Evolutionary conservation across 2,113 vertebrate species (phyloP).

Genomic region (Engystomops pustulosus): DNA sequence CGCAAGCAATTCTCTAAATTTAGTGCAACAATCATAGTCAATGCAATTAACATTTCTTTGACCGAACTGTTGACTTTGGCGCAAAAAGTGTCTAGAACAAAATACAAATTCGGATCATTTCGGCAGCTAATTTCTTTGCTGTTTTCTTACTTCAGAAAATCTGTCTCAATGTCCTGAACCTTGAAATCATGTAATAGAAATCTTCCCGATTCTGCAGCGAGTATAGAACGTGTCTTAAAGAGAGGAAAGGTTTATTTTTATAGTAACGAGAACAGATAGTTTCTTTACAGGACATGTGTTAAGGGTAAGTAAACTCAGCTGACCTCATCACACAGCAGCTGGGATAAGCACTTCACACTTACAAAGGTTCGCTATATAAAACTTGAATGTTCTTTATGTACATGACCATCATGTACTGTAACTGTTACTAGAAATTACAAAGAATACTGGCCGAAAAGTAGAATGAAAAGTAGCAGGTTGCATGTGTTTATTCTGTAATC

Average conservation of each 20-base stretch:
- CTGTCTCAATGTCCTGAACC: neutral
- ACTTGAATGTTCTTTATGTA: constrained; percentile 41
- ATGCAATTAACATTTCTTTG: too few relatives aligned
- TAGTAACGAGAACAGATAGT: constrained; percentile 39
- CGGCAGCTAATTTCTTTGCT: too few relatives aligned
- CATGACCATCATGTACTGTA: constrained; percentile 47
- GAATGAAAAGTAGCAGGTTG: constrained; percentile 12
- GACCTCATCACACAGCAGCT: constrained; percentile 50
- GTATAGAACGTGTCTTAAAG: neutral
- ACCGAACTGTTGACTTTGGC: too few relatives aligned
- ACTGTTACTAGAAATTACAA: constrained; percentile 41
- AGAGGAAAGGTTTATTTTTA: constrained; percentile 47
- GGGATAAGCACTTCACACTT: constrained; percentile 42
- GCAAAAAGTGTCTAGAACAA: too few relatives aligned
- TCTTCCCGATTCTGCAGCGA: neutral
- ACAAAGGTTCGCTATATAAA: constrained; percentile 42
- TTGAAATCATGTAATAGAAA: neutral
- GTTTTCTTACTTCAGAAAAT: neutral
- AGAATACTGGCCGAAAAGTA: neutral
- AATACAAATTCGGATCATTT: too few relatives aligned
- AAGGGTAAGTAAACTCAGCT: constrained; percentile 42
- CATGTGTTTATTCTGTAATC: neutral
- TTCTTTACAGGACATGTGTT: constrained; percentile 47
- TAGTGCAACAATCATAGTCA: too few relatives aligned
- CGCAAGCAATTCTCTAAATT: too few relatives aligned